Evolutionary conservation across 2,797 vertebrate species (phyloP), one percentile per base, ranked within the genome.

Genomic region (Sus cebifrons): DNA sequence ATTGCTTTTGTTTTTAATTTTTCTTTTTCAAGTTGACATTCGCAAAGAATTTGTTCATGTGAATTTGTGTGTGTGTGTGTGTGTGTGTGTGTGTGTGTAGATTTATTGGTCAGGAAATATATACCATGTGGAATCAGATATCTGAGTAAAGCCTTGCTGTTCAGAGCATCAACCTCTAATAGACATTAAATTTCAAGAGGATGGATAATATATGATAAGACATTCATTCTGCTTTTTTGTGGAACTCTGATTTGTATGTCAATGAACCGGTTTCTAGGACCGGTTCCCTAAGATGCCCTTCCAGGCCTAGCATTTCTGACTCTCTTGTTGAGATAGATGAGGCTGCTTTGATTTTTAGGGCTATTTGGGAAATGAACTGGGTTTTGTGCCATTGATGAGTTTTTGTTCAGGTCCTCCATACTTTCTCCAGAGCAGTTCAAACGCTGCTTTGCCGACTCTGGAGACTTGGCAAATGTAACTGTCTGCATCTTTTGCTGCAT

Each of bases 381-480:
- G 62, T 92, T 94, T 79, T 79, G 32, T 83, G 54, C 60, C 83
- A 32, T 49, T 58, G 27, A 7, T 32, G 60, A 71, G 18, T 54
- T 94, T 95, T 81, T 81, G 56, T 89, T 81, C 2, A 2, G 40
- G 25, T 95, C 71, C 60, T 44, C 29, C 20, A 2, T 40, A 56
- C 32, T 85, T 75, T 88, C 67, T 68, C 60, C 85, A 54, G 60
- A 87, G 67, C 70, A 96, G 96, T 93, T 97, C 87, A 93, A 89
- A 49, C 73, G 77, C 64, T 81, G 62, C 54, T 95, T 96, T 94
- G 40, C 56, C 40, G n/a, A 84, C 71, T 89, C 93, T 25, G 79
- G 64, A 29, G 95, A 89, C 67, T 93, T 98, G 97, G 91, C 44
- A 49, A 93, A 85, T 89, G 44, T 95, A 75, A 74, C 9, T 60